Conservation (phyloP, 1,140 invertebrate genomes). For the Rhyzopertha dominica region DNA sequence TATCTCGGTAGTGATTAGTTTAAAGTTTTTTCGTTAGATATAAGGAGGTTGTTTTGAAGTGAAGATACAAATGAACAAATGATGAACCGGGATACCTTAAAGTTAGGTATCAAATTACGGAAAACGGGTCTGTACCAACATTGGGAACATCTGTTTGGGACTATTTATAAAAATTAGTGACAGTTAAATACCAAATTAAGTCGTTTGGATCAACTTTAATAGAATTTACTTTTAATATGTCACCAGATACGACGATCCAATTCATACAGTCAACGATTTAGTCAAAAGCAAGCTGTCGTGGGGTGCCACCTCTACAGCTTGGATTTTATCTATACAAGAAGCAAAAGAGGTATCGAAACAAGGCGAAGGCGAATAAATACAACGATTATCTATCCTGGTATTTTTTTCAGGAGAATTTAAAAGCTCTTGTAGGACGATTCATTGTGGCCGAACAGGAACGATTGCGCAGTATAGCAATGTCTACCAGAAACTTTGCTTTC, state of each 20-base stretch:
- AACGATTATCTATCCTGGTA: background rate
- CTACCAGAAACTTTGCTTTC: constrained; percentile 23
- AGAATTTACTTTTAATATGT: no score
- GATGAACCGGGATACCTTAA: no score
- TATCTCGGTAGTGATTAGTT: no score
- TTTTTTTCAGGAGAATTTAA: constrained; percentile 17
- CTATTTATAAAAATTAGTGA: no score
- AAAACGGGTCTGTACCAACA: no score
- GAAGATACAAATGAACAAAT: no score
- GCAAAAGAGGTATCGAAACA: constrained; percentile 30
- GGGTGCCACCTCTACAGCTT: constrained; percentile 29
- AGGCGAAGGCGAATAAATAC: background rate
- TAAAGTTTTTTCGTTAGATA: no score
- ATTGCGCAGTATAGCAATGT: constrained; percentile 15
- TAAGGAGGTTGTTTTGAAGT: no score
- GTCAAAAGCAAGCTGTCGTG: constrained; percentile 22
- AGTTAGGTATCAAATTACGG: no score
- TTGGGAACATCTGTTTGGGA: no score
- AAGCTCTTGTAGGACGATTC: constrained; percentile 22
- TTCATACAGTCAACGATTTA: constrained; percentile 30
- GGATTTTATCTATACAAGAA: constrained; percentile 29
- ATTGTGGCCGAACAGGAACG: constrained; percentile 18
- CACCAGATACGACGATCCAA: constrained; percentile 27
- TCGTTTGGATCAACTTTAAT: no score
- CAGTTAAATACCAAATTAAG: no score